Evolutionary conservation across 1,140 invertebrate genomes (phyloP).

Genomic region (Caerostris darwini): DNA sequence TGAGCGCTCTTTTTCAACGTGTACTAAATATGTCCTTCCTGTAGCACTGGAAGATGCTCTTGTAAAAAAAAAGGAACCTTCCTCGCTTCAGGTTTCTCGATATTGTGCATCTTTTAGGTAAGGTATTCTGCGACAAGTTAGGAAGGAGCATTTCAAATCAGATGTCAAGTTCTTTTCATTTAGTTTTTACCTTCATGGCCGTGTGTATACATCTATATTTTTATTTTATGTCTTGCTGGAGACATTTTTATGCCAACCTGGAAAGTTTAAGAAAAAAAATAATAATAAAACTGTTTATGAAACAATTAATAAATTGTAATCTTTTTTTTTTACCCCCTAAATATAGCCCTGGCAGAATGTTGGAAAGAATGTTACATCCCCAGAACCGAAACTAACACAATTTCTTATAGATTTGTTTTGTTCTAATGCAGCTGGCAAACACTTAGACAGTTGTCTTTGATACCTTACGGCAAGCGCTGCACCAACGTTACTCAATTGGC

Average conservation of each 20-base stretch:
- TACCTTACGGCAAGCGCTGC: too few relatives aligned
- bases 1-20: background rate
- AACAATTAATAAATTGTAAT: background rate
- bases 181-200: background rate
- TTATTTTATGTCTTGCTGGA: background rate
- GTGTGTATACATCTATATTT: background rate
- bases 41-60: too few relatives aligned
- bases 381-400: background rate
- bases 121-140: too few relatives aligned
- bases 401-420: background rate
- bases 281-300: background rate
- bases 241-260: background rate
- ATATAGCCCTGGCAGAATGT: background rate
- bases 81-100: too few relatives aligned
- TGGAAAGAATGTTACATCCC: background rate
- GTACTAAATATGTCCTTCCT: slow-evolving; percentile 20
- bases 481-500: too few relatives aligned
- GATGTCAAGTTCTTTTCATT: slow-evolving; percentile 20
- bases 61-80: too few relatives aligned
- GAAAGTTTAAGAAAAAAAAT: background rate
- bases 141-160: background rate
- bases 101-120: too few relatives aligned
- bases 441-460: too few relatives aligned
- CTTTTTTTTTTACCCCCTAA: background rate
- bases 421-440: too few relatives aligned